Base-by-base conservation (phyloP, 1,140 invertebrate genomes). In the Drosophila kikkawai region DNA sequence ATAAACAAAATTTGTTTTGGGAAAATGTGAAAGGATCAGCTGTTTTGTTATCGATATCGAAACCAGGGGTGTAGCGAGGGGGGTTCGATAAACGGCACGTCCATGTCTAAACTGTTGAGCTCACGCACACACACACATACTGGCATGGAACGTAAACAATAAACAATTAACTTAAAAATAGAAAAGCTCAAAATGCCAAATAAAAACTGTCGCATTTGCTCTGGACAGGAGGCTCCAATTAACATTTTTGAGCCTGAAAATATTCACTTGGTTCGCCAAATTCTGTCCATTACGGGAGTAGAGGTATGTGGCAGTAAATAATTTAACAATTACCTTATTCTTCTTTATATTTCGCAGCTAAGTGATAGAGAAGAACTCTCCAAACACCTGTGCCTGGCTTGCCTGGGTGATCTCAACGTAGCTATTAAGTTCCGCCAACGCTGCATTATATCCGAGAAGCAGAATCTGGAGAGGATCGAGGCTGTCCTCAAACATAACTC, bases 361-460 rank as follows among this genome's bases (percentile, higher is more conserved):
- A 17, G 17, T 7, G 17, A 64, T 34, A 70, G 29, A 22, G 26
- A 12, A n/a, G 65, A 57, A 15, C 56, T 70, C 7, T 59, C 79
- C 8, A 22, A 29, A 9, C 32, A 60, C 8, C 56, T 80, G 41
- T 80, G 79, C 34, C 13, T 36, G 6, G 47, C 26, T 11, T 80
- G 79, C 45, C 32, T 76, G 3, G 37, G 39, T 3, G 65, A 80
- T 12, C 26, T 80, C 22, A 41, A 58, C n/a, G 32, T 29, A 9
- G 78, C 79, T 4, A 66, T 76, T 4, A 60, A 56, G 3, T 80
- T 80, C 41, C 71, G 78, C 7, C 64, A 80, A 34, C 78, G 78
- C 13, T 80, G 79, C 29, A 70, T 80, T 26, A 39, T 70, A 12
- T 65, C 78, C n/a, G 70, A 80, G 15, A 80, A 80, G 19, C 64